Conservation (phyloP, 2,797 vertebrate genomes). For the Trachurus trachurus region DNA sequence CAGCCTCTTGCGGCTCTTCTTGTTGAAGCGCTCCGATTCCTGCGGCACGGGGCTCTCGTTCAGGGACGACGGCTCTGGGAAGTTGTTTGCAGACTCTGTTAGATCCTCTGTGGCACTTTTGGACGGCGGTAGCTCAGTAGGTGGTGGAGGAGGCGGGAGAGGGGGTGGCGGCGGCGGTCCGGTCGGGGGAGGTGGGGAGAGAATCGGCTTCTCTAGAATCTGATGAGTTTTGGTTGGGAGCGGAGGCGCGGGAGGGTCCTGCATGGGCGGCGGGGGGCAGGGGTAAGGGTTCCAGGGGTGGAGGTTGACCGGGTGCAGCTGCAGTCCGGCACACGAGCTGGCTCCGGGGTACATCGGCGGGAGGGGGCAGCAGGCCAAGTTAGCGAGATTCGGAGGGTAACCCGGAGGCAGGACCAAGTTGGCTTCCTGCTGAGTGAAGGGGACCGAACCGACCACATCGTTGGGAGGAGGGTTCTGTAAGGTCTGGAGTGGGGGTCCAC, state of each 20-base stretch:
- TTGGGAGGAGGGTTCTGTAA: conserved; percentile 89
- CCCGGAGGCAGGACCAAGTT: conserved; percentile 91
- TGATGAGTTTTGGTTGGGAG: conserved; percentile 84
- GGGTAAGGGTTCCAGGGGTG: conserved; percentile 96
- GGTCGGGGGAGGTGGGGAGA: conserved; percentile 88
- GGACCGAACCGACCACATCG: conserved; percentile 88
- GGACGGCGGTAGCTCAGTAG: conserved; percentile 88
- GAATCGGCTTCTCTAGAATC: conserved; percentile 92
- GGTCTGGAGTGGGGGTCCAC: conserved; percentile 88
- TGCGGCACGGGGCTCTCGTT: conserved; percentile 95
- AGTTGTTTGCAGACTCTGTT: conserved; percentile 92
- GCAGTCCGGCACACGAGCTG: conserved; percentile 93
- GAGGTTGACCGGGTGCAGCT: conserved; percentile 94
- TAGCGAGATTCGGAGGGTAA: conserved; percentile 91
- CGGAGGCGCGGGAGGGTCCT: conserved; percentile 89
- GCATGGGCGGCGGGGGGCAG: conserved; percentile 92
- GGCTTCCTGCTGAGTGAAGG: conserved; percentile 92
- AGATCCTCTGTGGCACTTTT: conserved; percentile 91
- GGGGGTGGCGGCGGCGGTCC: conserved; percentile 85
- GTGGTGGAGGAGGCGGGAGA: conserved; percentile 85
- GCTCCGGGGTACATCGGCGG: conserved; percentile 97
- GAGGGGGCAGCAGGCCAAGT: conserved; percentile 93
- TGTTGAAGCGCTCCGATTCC: conserved; percentile 93
- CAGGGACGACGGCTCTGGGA: conserved; percentile 94
- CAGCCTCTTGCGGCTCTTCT: conserved; percentile 95